Conservation (phyloP, 2,113 vertebrate species). For the Paedocypris sp. region DNA sequence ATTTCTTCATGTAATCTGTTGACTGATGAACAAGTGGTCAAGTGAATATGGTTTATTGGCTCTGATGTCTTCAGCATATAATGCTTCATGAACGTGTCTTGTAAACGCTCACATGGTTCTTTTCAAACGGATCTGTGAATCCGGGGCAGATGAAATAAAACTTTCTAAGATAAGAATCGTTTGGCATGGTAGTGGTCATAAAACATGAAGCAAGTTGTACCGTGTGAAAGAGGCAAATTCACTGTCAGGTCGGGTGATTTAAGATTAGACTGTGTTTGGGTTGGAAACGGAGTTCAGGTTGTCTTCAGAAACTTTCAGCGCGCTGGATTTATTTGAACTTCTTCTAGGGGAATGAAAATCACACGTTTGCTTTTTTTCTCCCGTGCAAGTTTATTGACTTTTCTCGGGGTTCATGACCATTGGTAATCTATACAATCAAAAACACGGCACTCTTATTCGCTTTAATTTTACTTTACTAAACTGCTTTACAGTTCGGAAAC, state of each 20-base stretch:
- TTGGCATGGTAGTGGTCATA: neutral
- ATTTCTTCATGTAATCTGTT: neutral
- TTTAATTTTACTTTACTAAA: too few species aligned
- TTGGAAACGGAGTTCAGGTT: neutral
- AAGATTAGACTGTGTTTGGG: neutral
- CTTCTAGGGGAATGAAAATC: too few species aligned
- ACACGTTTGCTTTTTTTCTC: too few species aligned
- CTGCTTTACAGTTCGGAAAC: too few species aligned
- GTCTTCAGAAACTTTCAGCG: neutral
- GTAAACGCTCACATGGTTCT: neutral
- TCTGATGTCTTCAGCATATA: neutral
- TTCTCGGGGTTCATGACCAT: too few species aligned
- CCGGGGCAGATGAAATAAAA: neutral
- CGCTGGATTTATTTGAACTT: neutral
- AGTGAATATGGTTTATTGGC: neutral
- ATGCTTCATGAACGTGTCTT: neutral
- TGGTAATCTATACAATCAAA: too few species aligned
- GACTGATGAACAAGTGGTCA: neutral
- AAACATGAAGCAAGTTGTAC: neutral
- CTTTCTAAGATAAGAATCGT: neutral
- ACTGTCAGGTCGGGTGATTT: neutral
- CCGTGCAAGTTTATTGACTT: too few species aligned
- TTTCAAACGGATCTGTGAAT: constrained; percentile 3
- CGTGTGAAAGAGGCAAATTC: neutral
- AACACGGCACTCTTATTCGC: too few species aligned